phyloP scores from a whole-genome alignment of 1,140 invertebrate species.

The Hypsibius dujardini region DNA sequence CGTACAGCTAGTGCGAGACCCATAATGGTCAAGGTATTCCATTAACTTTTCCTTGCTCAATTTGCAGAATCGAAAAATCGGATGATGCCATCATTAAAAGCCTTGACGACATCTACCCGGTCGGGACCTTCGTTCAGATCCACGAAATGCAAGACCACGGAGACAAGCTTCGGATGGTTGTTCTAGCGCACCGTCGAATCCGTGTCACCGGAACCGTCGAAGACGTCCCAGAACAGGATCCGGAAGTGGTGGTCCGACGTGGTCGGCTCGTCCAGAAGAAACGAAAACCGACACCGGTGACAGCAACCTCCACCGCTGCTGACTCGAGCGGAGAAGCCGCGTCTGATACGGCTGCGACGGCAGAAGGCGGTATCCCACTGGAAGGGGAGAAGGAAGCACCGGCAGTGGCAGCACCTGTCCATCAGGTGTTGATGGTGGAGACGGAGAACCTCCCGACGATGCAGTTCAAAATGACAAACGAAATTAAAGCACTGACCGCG shows the following conservation, averaged over 20 bases:
- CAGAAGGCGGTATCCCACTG: slow-evolving; percentile 22
- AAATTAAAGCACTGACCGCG: slow-evolving; percentile 88
- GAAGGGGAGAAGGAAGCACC: slow-evolving; percentile 19
- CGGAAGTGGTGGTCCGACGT: slow-evolving; percentile 14
- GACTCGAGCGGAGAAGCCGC: slow-evolving; percentile 21
- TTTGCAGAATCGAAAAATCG: slow-evolving; percentile 19
- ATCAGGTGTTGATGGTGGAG: slow-evolving; percentile 65
- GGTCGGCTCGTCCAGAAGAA: slow-evolving; percentile 20
- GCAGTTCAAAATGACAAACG: slow-evolving; percentile 72
- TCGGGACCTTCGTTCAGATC: slow-evolving; percentile 95
- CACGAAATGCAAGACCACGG: slow-evolving; percentile 90
- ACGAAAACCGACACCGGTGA: slow-evolving; percentile 18
- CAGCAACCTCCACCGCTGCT: neutral
- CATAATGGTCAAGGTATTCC: slow-evolving; percentile 19
- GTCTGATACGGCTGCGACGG: too few species aligned
- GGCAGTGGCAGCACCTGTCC: slow-evolving; percentile 30
- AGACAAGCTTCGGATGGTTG: slow-evolving; percentile 69
- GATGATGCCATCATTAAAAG: slow-evolving; percentile 50
- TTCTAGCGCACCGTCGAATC: slow-evolving; percentile 78
- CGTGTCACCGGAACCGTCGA: slow-evolving; percentile 55
- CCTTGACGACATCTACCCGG: slow-evolving; percentile 65
- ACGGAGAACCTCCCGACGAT: slow-evolving; percentile 82
- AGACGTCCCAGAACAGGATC: slow-evolving; percentile 38
- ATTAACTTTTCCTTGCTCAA: slow-evolving; percentile 31
- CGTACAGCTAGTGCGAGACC: too few species aligned